Conservation (phyloP, 2,797 vertebrate species). For the Sebastes nivosus region DNA sequence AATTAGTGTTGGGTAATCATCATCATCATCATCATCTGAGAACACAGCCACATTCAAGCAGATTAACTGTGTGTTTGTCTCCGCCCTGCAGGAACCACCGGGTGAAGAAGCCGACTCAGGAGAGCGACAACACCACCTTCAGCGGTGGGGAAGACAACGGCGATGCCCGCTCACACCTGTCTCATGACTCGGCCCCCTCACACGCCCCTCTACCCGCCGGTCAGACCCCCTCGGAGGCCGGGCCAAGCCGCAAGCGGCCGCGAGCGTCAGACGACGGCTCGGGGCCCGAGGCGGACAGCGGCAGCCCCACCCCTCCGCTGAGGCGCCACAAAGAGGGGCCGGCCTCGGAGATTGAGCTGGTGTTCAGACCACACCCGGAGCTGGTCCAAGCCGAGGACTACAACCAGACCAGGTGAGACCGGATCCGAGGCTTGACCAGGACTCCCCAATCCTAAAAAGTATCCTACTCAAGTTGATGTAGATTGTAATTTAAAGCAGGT, state of each 20-base stretch:
- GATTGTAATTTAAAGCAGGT: background rate
- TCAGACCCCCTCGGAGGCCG: conserved; percentile 74
- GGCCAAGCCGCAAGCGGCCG: conserved; percentile 81
- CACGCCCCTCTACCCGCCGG: conserved; percentile 60
- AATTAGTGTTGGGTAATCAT: background rate
- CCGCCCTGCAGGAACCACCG: conserved; percentile 83
- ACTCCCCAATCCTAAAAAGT: too few species aligned
- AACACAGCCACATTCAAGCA: background rate
- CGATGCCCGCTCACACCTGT: conserved; percentile 84
- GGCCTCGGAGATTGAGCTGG: conserved; percentile 89
- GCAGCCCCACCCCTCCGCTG: conserved; percentile 77
- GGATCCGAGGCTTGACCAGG: background rate
- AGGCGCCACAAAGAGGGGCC: conserved; percentile 75
- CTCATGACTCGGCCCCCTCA: conserved; percentile 86
- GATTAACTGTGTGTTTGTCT: background rate
- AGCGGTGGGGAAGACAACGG: conserved; percentile 91
- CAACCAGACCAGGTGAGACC: conserved; percentile 88
- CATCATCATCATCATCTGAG: too few species aligned
- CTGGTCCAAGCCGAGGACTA: conserved; percentile 88
- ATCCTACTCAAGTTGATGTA: too few species aligned
- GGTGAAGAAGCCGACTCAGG: conserved; percentile 86
- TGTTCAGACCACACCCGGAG: conserved; percentile 91
- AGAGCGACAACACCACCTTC: conserved; percentile 90
- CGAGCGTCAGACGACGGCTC: conserved; percentile 86
- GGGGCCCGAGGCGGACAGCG: conserved; percentile 79